These are phyloP conservation scores for Coelinius sp. DNA, from an alignment of 2,888 invertebrate species.

Conservation along the genomic window DNA sequence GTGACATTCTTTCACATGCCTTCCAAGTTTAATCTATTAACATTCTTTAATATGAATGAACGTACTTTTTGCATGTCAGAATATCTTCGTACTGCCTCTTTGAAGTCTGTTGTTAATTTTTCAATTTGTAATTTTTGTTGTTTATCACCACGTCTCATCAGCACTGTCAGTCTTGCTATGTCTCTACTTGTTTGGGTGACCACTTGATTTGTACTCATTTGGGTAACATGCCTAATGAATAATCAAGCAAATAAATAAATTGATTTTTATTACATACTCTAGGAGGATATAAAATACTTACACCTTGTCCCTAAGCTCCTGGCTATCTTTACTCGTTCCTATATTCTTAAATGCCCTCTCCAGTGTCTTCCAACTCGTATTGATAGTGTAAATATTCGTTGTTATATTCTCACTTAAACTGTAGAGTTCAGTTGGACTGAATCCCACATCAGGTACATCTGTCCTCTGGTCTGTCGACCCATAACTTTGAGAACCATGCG, in stretches of 20 bases:
- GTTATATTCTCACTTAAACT: slow-evolving; percentile 86
- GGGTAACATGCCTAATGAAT: slow-evolving; percentile 79
- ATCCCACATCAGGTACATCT: slow-evolving; percentile 79
- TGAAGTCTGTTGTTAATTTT: slow-evolving; percentile 86
- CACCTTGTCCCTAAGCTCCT: slow-evolving; percentile 78
- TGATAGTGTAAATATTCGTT: slow-evolving; percentile 85
- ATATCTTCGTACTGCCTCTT: slow-evolving; percentile 84
- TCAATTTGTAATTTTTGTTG: slow-evolving; percentile 88
- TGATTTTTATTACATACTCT: too few relatives aligned
- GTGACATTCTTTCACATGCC: slow-evolving; percentile 24
- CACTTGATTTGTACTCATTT: slow-evolving; percentile 81
- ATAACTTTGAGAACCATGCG: slow-evolving; percentile 68
- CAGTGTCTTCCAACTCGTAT: slow-evolving; percentile 80
- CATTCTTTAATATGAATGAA: slow-evolving; percentile 40
- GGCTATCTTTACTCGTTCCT: slow-evolving; percentile 83
- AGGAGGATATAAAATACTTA: slow-evolving; percentile 67
- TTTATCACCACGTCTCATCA: slow-evolving; percentile 82
- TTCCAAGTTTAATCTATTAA: slow-evolving; percentile 28
- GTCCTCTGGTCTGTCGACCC: slow-evolving; percentile 70
- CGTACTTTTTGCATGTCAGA: slow-evolving; percentile 84
- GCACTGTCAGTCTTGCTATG: slow-evolving; percentile 79
- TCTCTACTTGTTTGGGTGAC: slow-evolving; percentile 83
- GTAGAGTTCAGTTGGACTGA: slow-evolving; percentile 83
- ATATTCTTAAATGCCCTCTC: slow-evolving; percentile 83
- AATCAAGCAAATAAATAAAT: slow-evolving; percentile 6